Conservation (phyloP, 2,113 vertebrate species). For the Oxyruncus cristatus region DNA sequence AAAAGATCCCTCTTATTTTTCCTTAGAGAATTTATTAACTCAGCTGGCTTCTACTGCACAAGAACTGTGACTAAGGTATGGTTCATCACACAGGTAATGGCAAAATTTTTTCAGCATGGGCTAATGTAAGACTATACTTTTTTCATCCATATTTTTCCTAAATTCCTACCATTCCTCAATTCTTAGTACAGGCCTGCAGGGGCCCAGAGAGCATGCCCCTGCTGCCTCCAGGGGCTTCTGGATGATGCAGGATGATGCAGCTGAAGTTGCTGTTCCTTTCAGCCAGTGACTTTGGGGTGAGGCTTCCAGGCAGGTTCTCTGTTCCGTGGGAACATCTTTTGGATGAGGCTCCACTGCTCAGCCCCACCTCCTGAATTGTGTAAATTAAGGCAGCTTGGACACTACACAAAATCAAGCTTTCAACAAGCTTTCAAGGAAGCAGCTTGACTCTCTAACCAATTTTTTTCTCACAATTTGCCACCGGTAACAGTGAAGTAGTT, state of each 20-base stretch:
- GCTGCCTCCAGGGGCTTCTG: background rate
- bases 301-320: background rate
- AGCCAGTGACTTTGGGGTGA: background rate
- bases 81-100: background rate
- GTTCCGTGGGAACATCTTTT: fast-evolving
- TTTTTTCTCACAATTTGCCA: background rate
- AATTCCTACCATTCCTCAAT: background rate
- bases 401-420: background rate
- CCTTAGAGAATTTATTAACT: background rate
- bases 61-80: background rate
- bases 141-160: background rate
- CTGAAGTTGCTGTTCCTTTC: background rate
- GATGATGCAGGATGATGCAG: background rate
- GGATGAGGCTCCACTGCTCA: background rate
- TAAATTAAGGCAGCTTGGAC: background rate
- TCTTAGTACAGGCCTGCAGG: background rate
- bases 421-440: background rate
- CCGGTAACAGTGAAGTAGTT: background rate
- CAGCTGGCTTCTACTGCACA: background rate
- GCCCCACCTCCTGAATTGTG: background rate
- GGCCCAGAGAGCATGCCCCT: no score
- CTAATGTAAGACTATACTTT: background rate
- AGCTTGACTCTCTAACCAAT: background rate
- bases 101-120: background rate
- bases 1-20: background rate